Percentiles rank a stretch among this genome's conserved stretches.
phyloP scores from a whole-genome alignment of 1,140 invertebrate genomes.

The Oscheius sp. region DNA sequence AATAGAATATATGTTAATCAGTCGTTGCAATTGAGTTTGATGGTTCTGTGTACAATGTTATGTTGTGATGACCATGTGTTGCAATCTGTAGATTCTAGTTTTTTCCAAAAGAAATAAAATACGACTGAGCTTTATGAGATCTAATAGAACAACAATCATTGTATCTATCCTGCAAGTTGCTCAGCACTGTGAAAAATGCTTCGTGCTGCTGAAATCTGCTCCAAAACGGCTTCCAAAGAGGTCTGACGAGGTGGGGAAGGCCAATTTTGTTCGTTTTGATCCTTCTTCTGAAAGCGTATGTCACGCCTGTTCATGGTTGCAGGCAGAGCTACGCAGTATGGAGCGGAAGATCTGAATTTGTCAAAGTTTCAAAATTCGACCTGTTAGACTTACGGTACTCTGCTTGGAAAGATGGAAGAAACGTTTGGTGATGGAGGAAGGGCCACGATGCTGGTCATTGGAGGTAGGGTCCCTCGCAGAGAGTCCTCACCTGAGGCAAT shows the following conservation, averaged over 20 bases:
- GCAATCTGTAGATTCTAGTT: too few species aligned
- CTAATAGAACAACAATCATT: neutral
- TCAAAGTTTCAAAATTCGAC: neutral
- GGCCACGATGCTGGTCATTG: neutral
- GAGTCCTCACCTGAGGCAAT: too few species aligned
- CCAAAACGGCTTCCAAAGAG: neutral
- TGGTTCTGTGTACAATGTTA: too few species aligned
- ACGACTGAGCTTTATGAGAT: constrained; percentile 1
- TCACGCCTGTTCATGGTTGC: neutral
- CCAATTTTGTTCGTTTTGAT: neutral
- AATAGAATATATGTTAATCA: too few species aligned
- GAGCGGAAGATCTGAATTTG: neutral
- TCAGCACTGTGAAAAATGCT: constrained; percentile 5
- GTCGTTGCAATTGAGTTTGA: too few species aligned
- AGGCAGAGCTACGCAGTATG: neutral
- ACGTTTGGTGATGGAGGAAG: neutral
- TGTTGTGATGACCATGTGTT: too few species aligned
- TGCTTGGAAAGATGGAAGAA: neutral
- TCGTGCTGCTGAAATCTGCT: neutral
- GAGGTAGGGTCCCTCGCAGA: neutral
- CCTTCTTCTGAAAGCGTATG: neutral
- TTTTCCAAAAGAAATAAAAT: too few species aligned
- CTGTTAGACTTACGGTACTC: neutral
- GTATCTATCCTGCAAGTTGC: neutral
- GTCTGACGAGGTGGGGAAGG: neutral